Conservation (phyloP, 2,888 invertebrate species). For the Parascotia fuliginaria region DNA sequence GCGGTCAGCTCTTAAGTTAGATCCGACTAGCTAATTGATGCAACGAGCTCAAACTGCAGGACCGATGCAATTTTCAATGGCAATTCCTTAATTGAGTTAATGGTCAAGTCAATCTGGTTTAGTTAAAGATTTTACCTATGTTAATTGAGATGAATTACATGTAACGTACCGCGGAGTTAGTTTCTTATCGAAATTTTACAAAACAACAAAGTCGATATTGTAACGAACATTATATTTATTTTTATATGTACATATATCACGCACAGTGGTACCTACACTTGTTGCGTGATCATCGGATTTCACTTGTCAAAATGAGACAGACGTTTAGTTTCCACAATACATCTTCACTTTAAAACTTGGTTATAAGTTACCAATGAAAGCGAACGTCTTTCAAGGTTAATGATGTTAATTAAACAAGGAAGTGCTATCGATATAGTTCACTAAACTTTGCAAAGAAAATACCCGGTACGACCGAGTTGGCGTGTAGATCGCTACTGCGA, state of each 20-base stretch:
- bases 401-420: constrained; percentile 25
- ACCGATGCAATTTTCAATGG: constrained; percentile 76
- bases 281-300: constrained; percentile 37
- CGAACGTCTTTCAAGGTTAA: constrained; percentile 7
- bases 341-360: constrained; percentile 21
- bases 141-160: constrained; percentile 47
- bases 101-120: constrained; percentile 55
- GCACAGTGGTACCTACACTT: constrained; percentile 19
- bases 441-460: constrained; percentile 61
- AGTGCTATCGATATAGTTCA: constrained; percentile 43
- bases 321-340: constrained; percentile 13
- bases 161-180: constrained; percentile 33
- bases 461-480: constrained; percentile 72
- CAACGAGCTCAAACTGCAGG: constrained; percentile 62
- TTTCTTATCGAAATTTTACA: constrained; percentile 23
- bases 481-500: constrained; percentile 59
- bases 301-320: constrained; percentile 8
- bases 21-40: constrained; percentile 61
- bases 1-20: constrained; percentile 60
- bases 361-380: not conserved
- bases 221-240: constrained; percentile 22
- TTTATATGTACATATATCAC: constrained; percentile 24
- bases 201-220: constrained; percentile 14
- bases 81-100: constrained; percentile 67
- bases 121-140: constrained; percentile 59